phyloP scores from a whole-genome alignment of 2,797 vertebrate species.

The Poeciliopsis presidionis region DNA sequence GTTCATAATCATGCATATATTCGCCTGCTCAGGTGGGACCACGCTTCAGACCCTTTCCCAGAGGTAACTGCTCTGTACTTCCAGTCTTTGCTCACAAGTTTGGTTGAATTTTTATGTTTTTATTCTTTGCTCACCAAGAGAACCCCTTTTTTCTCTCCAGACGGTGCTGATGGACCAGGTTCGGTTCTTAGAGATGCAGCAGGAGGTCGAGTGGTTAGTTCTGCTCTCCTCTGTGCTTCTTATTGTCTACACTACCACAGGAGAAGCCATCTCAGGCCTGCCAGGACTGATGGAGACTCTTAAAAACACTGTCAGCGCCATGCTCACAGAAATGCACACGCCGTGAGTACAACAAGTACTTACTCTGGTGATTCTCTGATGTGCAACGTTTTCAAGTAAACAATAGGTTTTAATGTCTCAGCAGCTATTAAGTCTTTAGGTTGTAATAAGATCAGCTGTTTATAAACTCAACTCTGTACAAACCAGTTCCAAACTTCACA shows the following conservation, averaged over 20 bases:
- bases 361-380: background rate
- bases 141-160: slow-evolving; percentile 62
- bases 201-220: slow-evolving; percentile 83
- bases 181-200: slow-evolving; percentile 92
- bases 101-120: background rate
- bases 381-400: background rate
- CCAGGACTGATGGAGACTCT: slow-evolving; percentile 87
- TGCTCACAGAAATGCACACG: slow-evolving; percentile 85
- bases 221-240: slow-evolving; percentile 87
- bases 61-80: slow-evolving; percentile 80
- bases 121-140: background rate
- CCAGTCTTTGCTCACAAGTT: background rate
- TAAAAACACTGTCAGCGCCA: slow-evolving; percentile 84
- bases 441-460: background rate
- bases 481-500: background rate
- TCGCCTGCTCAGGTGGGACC: slow-evolving; percentile 92
- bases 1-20: slow-evolving; percentile 91
- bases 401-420: background rate
- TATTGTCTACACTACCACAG: slow-evolving; percentile 86
- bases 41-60: slow-evolving; percentile 86
- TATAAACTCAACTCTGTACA: background rate
- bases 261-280: slow-evolving; percentile 82
- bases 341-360: slow-evolving; percentile 82
- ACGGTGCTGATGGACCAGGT: slow-evolving; percentile 93
- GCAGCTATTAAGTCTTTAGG: background rate